These are phyloP conservation scores for Dendronephthya gigantea DNA, from an alignment of 64 coral and sea anemone species.

Conservation along the genomic window DNA sequence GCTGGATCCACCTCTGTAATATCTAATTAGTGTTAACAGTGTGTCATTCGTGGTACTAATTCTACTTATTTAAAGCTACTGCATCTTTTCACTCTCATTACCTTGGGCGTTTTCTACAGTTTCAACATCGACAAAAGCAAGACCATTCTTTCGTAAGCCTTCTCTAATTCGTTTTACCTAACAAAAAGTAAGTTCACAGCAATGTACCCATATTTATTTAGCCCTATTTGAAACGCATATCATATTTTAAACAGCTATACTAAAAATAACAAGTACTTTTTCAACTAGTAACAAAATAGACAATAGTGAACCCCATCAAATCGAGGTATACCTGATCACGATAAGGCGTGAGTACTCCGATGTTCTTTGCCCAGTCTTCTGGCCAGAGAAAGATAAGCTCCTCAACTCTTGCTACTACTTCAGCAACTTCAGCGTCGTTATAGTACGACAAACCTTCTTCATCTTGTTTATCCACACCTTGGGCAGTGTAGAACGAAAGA, in stretches of 20 bases:
- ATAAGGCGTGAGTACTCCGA: slow-evolving; percentile 56
- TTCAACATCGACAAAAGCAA: slow-evolving; percentile 45
- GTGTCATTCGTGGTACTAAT: too few relatives aligned
- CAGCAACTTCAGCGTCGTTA: slow-evolving; percentile 45
- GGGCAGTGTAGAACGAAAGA: slow-evolving; percentile 35
- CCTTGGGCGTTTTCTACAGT: slow-evolving; percentile 80
- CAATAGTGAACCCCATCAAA: too few relatives aligned
- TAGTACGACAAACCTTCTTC: slow-evolving; percentile 18
- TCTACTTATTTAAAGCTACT: too few relatives aligned
- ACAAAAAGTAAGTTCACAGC: not conserved
- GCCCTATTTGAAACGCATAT: too few relatives aligned
- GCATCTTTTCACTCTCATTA: too few relatives aligned
- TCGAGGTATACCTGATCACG: slow-evolving; percentile 60
- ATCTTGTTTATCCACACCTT: slow-evolving; percentile 37
- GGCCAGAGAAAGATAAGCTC: slow-evolving; percentile 38
- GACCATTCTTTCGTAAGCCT: slow-evolving; percentile 29
- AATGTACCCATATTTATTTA: too few relatives aligned
- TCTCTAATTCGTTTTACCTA: slow-evolving; percentile 62
- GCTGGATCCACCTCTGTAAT: too few relatives aligned
- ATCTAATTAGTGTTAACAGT: too few relatives aligned
- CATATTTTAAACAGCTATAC: too few relatives aligned
- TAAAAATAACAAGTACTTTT: too few relatives aligned
- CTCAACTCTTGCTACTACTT: slow-evolving; percentile 33
- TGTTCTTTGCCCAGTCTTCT: slow-evolving; percentile 34
- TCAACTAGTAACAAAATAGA: too few relatives aligned